Evolutionary conservation across 2,113 vertebrate genomes (phyloP).

Genomic region (Microcebus griseorufus): DNA sequence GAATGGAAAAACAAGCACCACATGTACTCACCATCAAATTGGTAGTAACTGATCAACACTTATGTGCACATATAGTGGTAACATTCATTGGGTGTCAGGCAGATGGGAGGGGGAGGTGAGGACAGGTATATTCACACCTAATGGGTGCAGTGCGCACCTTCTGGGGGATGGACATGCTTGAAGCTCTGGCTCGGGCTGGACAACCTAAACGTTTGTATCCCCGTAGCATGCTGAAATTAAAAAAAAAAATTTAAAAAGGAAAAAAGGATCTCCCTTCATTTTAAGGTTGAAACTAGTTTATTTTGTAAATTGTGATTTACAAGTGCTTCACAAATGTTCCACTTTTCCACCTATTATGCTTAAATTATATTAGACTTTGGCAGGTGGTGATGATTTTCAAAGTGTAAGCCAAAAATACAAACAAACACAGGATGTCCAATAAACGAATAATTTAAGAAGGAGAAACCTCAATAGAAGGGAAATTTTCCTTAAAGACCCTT

Average conservation of each 20-base stretch:
- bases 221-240: too few relatives aligned
- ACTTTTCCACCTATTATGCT: not conserved
- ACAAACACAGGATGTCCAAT: not conserved
- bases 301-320: not conserved
- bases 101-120: too few relatives aligned
- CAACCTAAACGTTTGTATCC: too few relatives aligned
- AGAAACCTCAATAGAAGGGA: not conserved
- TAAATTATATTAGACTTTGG: constrained; percentile 9
- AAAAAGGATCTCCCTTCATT: not conserved
- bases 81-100: too few relatives aligned
- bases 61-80: too few relatives aligned
- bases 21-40: too few relatives aligned
- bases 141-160: too few relatives aligned
- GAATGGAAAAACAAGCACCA: too few relatives aligned
- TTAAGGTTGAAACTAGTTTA: constrained; percentile 30
- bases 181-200: too few relatives aligned
- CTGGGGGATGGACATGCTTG: too few relatives aligned
- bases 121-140: too few relatives aligned
- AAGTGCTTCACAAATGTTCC: constrained; percentile 8
- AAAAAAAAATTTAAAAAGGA: not conserved
- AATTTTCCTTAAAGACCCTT: not conserved
- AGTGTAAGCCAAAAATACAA: not conserved
- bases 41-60: too few relatives aligned
- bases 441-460: not conserved
- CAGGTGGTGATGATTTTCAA: constrained; percentile 5